phyloP scores from a whole-genome alignment of 2,113 vertebrate species.

The Poeciliopsis retropinna region DNA sequence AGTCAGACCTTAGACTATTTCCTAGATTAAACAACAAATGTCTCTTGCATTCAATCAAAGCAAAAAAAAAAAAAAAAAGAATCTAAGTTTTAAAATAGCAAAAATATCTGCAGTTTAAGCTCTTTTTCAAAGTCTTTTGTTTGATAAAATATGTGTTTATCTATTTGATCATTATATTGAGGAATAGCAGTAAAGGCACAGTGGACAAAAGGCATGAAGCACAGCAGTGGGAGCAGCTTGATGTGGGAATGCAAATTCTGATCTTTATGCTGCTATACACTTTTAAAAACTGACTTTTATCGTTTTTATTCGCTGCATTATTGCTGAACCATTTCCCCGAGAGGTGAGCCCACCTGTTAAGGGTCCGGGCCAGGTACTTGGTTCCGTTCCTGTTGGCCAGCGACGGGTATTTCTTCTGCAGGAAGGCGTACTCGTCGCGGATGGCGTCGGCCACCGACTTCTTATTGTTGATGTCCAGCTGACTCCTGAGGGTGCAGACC shows the following conservation, averaged over 20 bases:
- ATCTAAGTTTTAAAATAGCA: too few species aligned
- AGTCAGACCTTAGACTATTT: too few species aligned
- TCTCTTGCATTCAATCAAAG: too few species aligned
- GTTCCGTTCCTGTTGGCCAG: slow-evolving; percentile 96
- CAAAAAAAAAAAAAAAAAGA: too few species aligned
- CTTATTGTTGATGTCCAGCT: slow-evolving; percentile 98
- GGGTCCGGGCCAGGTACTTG: slow-evolving; percentile 94
- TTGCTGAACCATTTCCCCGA: background rate
- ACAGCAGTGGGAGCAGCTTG: background rate
- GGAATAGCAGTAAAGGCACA: background rate
- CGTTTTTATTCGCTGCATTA: background rate
- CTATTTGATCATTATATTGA: background rate
- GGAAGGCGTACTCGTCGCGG: slow-evolving; percentile 93
- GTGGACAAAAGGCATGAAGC: background rate
- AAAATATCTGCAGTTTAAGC: too few species aligned
- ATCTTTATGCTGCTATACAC: background rate
- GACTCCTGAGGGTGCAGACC: slow-evolving; percentile 84
- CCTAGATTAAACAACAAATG: too few species aligned
- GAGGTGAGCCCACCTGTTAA: slow-evolving; percentile 86
- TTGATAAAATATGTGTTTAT: background rate
- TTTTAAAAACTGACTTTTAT: too few species aligned
- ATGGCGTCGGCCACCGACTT: slow-evolving; percentile 93
- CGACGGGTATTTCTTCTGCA: slow-evolving; percentile 98
- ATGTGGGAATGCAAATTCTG: background rate
- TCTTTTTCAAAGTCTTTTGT: too few species aligned